Base-by-base conservation (phyloP, 2,797 vertebrate genomes). In the Gymnocypris eckloni region DNA sequence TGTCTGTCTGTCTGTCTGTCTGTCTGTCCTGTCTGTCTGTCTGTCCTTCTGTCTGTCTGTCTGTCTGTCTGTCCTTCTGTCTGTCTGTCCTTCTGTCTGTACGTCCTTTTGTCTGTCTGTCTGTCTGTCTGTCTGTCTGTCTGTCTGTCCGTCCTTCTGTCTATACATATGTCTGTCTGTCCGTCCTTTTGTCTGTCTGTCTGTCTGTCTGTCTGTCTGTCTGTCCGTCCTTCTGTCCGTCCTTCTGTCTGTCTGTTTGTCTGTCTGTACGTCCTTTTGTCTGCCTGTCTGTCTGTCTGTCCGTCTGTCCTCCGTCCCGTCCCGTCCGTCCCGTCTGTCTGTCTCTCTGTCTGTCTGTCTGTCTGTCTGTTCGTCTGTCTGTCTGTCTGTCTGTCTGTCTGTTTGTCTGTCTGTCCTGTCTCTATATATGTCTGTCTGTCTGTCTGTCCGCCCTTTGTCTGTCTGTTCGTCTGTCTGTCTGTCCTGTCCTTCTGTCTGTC, bases 401-500 rank as follows among this genome's bases (percentile, higher is more conserved):
- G 1, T 67, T 15, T 18, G 0, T 67, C 64, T 18, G 1, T 37
- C 28, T 18, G 0, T 37, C 15, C n/a, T n/a, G n/a, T n/a, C n/a
- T n/a, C n/a, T n/a, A n/a, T n/a, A n/a, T n/a, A n/a, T n/a, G n/a
- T n/a, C n/a, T n/a, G 5, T 1, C 66, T 33, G 5, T 71, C 59
- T 6, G 0, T 64, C 59, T 6, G 2, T 13, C 25, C 25, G 25
- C 1, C 25, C 25, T 28, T 28, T 28, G 25, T 28, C 25, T 28
- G 1, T 28, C 1, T 18, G 0, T 67, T 15, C 37, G 0, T 67
- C 66, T 67, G 0, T 69, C 25, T 2, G 1, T 66, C 33, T 4
- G 0, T 37, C 20, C 33, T 4, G 0, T 37, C 20, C n/a, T 1
- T 1, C 33, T 37, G 0, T 39, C 15, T 11, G 0, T 39, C 61